phyloP scores from a whole-genome alignment of 2,113 vertebrate genomes.

The Muntiacus reevesi region DNA sequence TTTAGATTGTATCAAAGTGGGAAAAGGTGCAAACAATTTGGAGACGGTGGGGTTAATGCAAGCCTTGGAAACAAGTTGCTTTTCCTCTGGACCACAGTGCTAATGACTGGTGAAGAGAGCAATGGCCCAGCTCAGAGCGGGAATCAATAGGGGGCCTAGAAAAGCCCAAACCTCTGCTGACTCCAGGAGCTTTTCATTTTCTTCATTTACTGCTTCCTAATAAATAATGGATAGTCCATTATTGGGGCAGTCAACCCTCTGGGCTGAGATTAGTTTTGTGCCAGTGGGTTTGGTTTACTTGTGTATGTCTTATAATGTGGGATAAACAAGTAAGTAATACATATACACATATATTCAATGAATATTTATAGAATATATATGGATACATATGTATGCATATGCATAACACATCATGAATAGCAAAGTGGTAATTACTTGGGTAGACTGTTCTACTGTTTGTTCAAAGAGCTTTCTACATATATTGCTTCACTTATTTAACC shows the following conservation, averaged over 20 bases:
- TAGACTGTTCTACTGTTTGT: not conserved
- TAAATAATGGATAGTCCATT: not conserved
- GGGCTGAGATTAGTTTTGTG: not conserved
- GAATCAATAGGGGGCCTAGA: not conserved
- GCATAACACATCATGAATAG: not conserved
- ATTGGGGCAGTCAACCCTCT: too few species aligned
- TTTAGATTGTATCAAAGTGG: not conserved
- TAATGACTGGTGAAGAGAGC: constrained; percentile 1
- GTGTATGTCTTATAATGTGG: not conserved
- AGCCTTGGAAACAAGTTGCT: not conserved
- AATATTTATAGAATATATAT: not conserved
- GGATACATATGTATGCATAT: not conserved
- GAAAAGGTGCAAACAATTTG: not conserved
- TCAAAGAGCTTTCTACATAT: not conserved
- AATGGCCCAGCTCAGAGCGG: not conserved
- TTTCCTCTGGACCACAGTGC: not conserved
- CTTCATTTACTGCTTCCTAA: not conserved
- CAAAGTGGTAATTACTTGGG: not conserved
- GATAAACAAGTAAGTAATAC: not conserved
- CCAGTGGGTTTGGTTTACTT: not conserved
- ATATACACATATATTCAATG: not conserved
- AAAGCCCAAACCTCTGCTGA: not conserved
- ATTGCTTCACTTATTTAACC: not conserved
- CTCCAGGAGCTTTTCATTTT: not conserved
- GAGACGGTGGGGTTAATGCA: not conserved